Conservation (phyloP, 2,797 vertebrate species). For the Chloroceryle inda region DNA sequence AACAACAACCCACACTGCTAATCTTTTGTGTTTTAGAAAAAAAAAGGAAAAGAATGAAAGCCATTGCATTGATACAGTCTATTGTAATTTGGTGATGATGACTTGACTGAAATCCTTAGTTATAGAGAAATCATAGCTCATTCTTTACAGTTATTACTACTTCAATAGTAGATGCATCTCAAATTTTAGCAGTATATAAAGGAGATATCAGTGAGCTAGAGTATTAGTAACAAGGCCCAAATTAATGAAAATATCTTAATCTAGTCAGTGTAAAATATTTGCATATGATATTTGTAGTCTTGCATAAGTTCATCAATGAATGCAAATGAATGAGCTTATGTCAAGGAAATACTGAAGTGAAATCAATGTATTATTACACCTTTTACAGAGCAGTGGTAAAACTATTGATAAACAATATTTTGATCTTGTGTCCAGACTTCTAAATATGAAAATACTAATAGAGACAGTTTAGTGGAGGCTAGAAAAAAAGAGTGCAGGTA, state of each 20-base stretch:
- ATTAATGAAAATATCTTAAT: not conserved
- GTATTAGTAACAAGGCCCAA: not conserved
- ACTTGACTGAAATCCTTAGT: not conserved
- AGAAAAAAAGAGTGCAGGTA: not conserved
- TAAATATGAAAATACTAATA: not conserved
- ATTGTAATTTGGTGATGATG: not conserved
- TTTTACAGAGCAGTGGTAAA: not conserved
- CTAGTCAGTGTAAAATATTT: not conserved
- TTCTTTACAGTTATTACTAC: not conserved
- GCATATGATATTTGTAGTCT: not conserved
- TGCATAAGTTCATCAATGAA: not conserved
- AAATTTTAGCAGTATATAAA: not conserved
- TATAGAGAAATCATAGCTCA: not conserved
- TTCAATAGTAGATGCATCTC: not conserved
- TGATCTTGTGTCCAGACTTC: not conserved
- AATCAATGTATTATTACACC: not conserved
- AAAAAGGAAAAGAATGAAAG: not conserved
- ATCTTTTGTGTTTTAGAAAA: not conserved
- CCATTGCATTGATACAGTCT: not conserved
- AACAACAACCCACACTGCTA: fast-evolving
- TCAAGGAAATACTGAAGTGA: not conserved
- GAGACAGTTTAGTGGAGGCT: not conserved
- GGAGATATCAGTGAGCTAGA: not conserved
- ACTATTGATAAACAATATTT: not conserved
- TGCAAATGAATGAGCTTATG: not conserved